Conservation (phyloP, 2,113 vertebrate species). For the Rutilus rutilus region DNA sequence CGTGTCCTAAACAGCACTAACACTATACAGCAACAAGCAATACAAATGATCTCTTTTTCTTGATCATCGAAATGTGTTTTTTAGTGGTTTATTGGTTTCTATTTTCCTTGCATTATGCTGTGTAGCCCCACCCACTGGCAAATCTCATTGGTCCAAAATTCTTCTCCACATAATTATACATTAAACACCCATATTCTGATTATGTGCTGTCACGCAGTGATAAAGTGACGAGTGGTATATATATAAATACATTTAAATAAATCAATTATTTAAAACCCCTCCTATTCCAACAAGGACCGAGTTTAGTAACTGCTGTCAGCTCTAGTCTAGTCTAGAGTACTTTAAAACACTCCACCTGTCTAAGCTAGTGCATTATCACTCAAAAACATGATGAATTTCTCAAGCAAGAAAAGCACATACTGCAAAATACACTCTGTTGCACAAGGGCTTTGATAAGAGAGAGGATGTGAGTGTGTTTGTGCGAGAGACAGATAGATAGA, state of each 20-base stretch:
- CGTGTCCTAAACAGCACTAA: no score
- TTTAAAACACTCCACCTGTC: constrained; percentile 20
- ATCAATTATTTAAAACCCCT: background rate
- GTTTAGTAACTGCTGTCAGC: constrained; percentile 15
- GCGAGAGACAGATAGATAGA: constrained; percentile 24
- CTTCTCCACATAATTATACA: no score
- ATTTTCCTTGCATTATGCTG: background rate
- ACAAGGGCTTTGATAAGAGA: constrained; percentile 22
- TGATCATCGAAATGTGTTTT: no score
- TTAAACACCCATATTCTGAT: background rate
- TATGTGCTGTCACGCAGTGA: no score
- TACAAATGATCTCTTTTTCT: no score
- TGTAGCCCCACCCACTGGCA: background rate
- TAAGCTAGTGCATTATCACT: constrained; percentile 14
- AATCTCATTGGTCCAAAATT: background rate
- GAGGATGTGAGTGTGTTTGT: constrained; percentile 30
- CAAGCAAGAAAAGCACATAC: constrained; percentile 29
- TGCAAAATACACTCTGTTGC: constrained; percentile 21
- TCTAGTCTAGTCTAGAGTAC: background rate
- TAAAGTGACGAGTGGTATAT: background rate
- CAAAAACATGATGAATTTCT: constrained; percentile 16
- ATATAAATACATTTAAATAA: background rate
- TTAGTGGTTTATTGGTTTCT: no score
- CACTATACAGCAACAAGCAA: no score
- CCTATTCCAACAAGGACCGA: background rate